Percentiles rank a stretch among this genome's conserved stretches.
phyloP scores from a whole-genome alignment of 2,113 vertebrate genomes.

The Casuarius casuarius region DNA sequence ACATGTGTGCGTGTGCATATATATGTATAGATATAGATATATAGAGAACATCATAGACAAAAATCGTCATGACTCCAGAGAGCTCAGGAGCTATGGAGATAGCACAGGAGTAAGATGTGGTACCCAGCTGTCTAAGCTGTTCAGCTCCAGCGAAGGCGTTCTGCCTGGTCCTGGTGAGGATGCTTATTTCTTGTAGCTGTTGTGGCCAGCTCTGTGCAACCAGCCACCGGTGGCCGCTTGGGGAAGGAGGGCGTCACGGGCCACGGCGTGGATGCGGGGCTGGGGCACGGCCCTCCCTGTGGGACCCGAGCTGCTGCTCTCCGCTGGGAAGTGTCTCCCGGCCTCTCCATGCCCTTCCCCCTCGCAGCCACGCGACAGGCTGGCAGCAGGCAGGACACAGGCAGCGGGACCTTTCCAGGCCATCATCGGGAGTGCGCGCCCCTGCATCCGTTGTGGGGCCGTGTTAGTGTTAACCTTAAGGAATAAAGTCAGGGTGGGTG shows the following conservation, averaged over 20 bases:
- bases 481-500: neutral
- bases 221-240: neutral
- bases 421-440: neutral
- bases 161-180: rapidly evolving
- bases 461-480: neutral
- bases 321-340: neutral
- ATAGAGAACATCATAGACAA: neutral
- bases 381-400: neutral
- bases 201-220: neutral
- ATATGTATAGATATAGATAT: neutral
- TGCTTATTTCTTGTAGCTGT: neutral
- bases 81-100: neutral
- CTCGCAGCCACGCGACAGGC: neutral
- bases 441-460: neutral
- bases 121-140: neutral
- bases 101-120: neutral
- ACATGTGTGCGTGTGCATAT: neutral
- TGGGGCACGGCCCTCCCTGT: neutral
- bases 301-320: neutral
- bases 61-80: neutral
- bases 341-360: neutral
- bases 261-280: no score
- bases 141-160: neutral
- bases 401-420: neutral
- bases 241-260: neutral